Evolutionary conservation across 2,888 invertebrate genomes (phyloP).

Genomic region (Tiliacea citrago): DNA sequence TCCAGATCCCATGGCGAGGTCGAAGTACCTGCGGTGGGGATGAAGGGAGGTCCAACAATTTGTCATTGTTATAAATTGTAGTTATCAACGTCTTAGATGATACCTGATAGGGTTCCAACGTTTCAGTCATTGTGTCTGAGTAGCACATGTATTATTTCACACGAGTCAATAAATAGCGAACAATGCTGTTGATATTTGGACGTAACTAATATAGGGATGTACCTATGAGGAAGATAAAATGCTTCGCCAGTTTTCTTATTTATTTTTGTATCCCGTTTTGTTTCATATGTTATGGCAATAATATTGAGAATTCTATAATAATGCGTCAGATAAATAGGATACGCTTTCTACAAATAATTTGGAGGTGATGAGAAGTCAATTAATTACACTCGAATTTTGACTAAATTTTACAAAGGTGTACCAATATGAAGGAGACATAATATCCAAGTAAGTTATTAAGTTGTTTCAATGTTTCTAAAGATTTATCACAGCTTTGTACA

Average conservation of each 20-base stretch:
- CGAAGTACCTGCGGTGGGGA: slow-evolving; percentile 25
- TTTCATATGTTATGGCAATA: slow-evolving; percentile 19
- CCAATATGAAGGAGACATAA: neutral
- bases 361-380: neutral
- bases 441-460: neutral
- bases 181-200: slow-evolving; percentile 58
- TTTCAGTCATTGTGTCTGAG: slow-evolving; percentile 49
- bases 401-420: neutral
- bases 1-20: no score
- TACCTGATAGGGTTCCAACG: slow-evolving; percentile 64
- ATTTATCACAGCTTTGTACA: neutral
- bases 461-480: slow-evolving; percentile 1
- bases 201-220: slow-evolving; percentile 42
- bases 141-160: slow-evolving; percentile 66
- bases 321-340: neutral
- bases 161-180: slow-evolving; percentile 69
- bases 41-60: slow-evolving; percentile 44
- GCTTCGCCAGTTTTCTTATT: slow-evolving; percentile 30
- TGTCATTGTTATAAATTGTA: slow-evolving; percentile 61
- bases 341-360: neutral
- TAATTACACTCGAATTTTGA: neutral
- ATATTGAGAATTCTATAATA: slow-evolving; percentile 10
- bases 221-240: slow-evolving; percentile 51
- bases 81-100: slow-evolving; percentile 53
- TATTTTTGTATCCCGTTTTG: slow-evolving; percentile 26